These are phyloP conservation scores for Nemotelus nigrinus DNA, from an alignment of 2,888 invertebrate genomes.

Conservation along the genomic window DNA sequence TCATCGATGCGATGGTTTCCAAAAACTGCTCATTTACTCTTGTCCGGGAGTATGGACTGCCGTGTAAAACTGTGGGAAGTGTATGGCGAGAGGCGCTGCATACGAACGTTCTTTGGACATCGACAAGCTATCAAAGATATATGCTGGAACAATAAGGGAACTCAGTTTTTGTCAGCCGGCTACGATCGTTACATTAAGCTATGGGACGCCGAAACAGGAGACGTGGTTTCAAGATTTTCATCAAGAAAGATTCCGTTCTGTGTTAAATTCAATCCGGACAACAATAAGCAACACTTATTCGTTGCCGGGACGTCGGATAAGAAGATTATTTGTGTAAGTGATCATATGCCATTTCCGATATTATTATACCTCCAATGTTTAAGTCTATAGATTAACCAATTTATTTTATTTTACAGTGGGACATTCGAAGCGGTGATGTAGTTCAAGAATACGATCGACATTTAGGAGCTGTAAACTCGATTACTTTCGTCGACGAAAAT, in stretches of 20 bases:
- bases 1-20: constrained; percentile 96
- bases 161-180: constrained; percentile 93
- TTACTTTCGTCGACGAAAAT: constrained; percentile 99
- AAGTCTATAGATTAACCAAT: neutral
- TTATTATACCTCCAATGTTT: neutral
- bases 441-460: constrained; percentile 99
- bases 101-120: constrained; percentile 96
- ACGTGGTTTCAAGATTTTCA: constrained; percentile 86
- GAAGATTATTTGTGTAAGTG: constrained; percentile 96
- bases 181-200: constrained; percentile 98
- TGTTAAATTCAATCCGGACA: constrained; percentile 97
- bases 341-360: neutral
- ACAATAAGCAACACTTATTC: constrained; percentile 96
- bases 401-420: constrained; percentile 74
- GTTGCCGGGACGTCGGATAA: constrained; percentile 99
- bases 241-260: constrained; percentile 98
- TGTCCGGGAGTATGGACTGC: constrained; percentile 97
- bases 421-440: constrained; percentile 91
- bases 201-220: constrained; percentile 99
- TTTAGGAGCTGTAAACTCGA: constrained; percentile 97
- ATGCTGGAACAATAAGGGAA: constrained; percentile 93
- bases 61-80: constrained; percentile 99
- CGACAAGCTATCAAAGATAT: constrained; percentile 96
- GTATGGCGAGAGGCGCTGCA: constrained; percentile 91
- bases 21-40: constrained; percentile 88